Base-by-base conservation (phyloP, 2,888 invertebrate genomes). In the Anaspis maculata region DNA sequence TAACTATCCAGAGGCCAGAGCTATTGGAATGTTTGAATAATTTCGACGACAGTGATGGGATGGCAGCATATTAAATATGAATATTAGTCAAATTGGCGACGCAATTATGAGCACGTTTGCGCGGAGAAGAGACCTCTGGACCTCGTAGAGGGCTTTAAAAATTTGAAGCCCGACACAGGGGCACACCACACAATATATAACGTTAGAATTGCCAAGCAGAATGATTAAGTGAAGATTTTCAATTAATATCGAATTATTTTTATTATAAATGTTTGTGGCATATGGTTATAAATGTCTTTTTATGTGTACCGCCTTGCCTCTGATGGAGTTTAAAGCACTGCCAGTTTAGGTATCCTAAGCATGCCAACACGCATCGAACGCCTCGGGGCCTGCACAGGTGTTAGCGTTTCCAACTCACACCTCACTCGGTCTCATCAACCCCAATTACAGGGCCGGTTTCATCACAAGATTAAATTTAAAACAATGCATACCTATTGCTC, bases 401-500 rank as follows among this genome's bases (percentile, higher is more conserved):
- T 59, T 60, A 57, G 56, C 52, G 52, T 51, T 45, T 46, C n/a
- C 52, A 46, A 50, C 55, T 56, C 57, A 56, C 59, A 57, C 55
- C 56, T 56, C 50, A 35, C 54, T 57, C 58, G 59, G 58, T 56
- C 56, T 59, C 60, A 61, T 62, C 61, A 61, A 57, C 54, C 58
- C 59, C 61, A 63, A 62, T 62, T 62, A 62, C 61, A 63, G 59
- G 60, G 59, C 61, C 59, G 61, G 59, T 57, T 54, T 61, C 59
- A 57, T 59, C 61, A 56, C 54, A 59, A 62, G 62, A 62, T 63
- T 63, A 62, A 61, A 62, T 63, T 62, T 59, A 58, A 62, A 62
- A 62, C 61, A 63, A 62, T 59, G 57, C 61, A 52, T 57, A 56
- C 54, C 55, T 54, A 57, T 56, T 57, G 52, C 51, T 51, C 52